Percentiles rank a stretch among this genome's conserved stretches.
These are phyloP conservation scores for Mythimna albipuncta DNA, from an alignment of 2,888 invertebrate genomes.

Conservation along the genomic window DNA sequence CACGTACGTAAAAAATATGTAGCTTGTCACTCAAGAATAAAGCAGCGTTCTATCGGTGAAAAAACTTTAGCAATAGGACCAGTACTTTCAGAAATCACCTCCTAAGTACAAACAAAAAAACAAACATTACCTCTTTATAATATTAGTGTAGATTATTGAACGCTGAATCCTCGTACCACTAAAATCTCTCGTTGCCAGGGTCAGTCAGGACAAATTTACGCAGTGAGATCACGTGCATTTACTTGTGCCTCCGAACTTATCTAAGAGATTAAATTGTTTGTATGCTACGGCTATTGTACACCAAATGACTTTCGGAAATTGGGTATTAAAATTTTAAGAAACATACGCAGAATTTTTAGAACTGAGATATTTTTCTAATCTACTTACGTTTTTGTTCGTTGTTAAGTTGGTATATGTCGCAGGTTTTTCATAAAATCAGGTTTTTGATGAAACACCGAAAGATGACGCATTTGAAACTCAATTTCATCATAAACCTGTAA, in stretches of 20 bases:
- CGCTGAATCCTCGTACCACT: not conserved
- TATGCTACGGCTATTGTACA: constrained; percentile 79
- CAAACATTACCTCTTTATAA: too few species aligned
- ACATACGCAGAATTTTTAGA: constrained; percentile 17
- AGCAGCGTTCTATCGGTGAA: too few species aligned
- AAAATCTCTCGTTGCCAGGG: constrained; percentile 62
- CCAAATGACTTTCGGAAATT: constrained; percentile 68
- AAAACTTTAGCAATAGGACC: too few species aligned
- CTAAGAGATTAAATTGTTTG: constrained; percentile 83
- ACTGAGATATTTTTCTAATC: constrained; percentile 16
- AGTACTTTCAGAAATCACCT: too few species aligned
- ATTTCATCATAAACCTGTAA: too few species aligned
- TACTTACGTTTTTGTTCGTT: not conserved
- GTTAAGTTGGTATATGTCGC: not conserved
- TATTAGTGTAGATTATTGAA: constrained; percentile 11
- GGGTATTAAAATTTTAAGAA: constrained; percentile 63
- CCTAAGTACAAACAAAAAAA: too few species aligned
- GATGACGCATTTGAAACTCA: too few species aligned
- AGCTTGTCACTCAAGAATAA: too few species aligned
- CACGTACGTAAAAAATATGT: too few species aligned
- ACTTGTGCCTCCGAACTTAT: constrained; percentile 75
- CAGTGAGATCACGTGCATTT: constrained; percentile 73
- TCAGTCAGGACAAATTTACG: constrained; percentile 70
- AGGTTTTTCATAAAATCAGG: too few species aligned
- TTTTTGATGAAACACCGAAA: too few species aligned